Conservation (phyloP, 2,113 vertebrate genomes). For the Halichoerus grypus region DNA sequence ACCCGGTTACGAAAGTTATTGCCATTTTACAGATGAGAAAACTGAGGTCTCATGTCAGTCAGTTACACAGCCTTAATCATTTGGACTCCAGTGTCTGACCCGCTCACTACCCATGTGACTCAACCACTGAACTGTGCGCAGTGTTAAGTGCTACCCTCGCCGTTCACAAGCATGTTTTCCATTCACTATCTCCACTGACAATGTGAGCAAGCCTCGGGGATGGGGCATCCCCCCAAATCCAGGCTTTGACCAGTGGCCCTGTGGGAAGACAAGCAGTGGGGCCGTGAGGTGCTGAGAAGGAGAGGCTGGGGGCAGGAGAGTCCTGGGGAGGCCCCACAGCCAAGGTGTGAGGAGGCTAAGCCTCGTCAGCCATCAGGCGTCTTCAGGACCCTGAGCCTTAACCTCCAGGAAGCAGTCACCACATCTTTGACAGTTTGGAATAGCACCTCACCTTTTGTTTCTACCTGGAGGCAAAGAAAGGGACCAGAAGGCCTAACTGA, state of each 20-base stretch:
- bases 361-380: not conserved
- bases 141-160: not conserved
- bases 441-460: not conserved
- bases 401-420: not conserved
- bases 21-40: not conserved
- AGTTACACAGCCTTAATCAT: not conserved
- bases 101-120: not conserved
- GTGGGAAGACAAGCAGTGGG: not conserved
- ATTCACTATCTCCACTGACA: not conserved
- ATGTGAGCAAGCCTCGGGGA: not conserved
- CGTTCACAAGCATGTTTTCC: not conserved
- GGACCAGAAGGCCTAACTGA: not conserved
- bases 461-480: not conserved
- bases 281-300: not conserved
- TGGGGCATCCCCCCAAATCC: not conserved
- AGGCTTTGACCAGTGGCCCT: not conserved
- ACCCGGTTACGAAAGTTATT: not conserved
- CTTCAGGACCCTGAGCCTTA: not conserved
- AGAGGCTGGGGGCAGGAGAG: not conserved
- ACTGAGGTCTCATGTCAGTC: not conserved
- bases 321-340: not conserved
- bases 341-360: not conserved
- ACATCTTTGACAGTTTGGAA: not conserved
- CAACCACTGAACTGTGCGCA: not conserved
- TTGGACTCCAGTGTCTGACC: not conserved